Conservation (phyloP, 2,888 invertebrate genomes). For the Plemyria rubiginata region DNA sequence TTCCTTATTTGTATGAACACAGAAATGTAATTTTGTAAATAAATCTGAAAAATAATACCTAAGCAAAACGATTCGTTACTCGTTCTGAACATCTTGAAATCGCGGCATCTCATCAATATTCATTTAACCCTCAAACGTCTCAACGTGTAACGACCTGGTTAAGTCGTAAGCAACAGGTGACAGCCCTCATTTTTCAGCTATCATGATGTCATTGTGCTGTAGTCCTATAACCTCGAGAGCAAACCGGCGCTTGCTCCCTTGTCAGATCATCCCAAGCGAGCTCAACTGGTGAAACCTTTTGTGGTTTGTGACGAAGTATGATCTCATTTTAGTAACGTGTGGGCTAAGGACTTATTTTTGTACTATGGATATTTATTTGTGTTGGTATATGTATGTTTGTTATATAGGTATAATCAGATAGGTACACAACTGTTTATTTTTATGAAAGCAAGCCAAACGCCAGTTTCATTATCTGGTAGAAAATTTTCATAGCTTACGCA, state of each 20-base stretch:
- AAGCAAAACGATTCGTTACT: conserved; percentile 8
- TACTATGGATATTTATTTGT: too few relatives aligned
- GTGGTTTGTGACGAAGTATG: background rate
- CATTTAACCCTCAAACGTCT: conserved; percentile 44
- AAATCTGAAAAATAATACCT: background rate
- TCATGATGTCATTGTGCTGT: conserved; percentile 38
- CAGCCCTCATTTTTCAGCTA: conserved; percentile 53
- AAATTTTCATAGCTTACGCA: too few relatives aligned
- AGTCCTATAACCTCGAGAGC: conserved; percentile 13
- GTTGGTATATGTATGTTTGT: too few relatives aligned
- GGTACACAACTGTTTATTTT: too few relatives aligned
- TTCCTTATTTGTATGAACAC: too few relatives aligned
- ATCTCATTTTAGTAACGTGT: background rate
- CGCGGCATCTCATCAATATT: conserved; percentile 52
- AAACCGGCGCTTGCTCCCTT: conserved; percentile 14
- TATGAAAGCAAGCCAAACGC: too few relatives aligned
- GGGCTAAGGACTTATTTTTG: too few relatives aligned
- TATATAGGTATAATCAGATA: too few relatives aligned
- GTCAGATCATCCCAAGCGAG: conserved; percentile 19
- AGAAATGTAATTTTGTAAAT: too few relatives aligned
- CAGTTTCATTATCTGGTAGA: too few relatives aligned
- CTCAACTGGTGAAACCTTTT: conserved; percentile 8
- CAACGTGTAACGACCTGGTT: conserved; percentile 39
- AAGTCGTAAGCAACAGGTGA: conserved; percentile 57
- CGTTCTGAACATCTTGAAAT: conserved; percentile 34